Evolutionary conservation across 2,113 vertebrate genomes (phyloP), one percentile per base, ranked within the genome.

Genomic region (Epinephelus fuscoguttatus): DNA sequence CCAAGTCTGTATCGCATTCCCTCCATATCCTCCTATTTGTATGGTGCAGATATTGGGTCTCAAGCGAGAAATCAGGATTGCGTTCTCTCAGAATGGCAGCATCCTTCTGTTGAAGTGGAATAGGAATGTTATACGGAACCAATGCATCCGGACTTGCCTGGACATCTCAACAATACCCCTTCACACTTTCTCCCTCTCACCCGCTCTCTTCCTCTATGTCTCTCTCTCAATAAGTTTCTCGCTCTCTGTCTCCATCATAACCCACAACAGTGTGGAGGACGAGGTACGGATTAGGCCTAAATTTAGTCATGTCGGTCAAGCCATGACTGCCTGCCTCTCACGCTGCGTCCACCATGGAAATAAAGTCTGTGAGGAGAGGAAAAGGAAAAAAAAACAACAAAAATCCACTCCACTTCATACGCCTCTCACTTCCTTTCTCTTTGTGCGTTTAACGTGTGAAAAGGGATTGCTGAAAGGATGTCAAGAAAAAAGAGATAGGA

Each of bases 111-210:
- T 70, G 80, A 88, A 88, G 83, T 92, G 92, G 88, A 93, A 95
- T 95, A 93, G 93, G 92, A 92, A 92, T 71, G 88, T 94, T 94
- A 95, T 92, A 94, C 50, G 94, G 94, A 95, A 94, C 95, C 93
- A 92, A 95, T 94, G 94, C 92, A 93, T 94, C 94, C 47, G 11
- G 90, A 89, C 91, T 88, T 60, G 88, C 88, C 84, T 81, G 90
- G 91, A 93, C 90, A 81, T 83, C 87, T 88, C 85, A 80, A 90
- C 92, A 94, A 93, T 90, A 82, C 74, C 81, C 78, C 77, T 76
- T 89, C 85, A 82, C 87, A 86, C 86, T 90, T 79, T 84, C 72
- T 69, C 84, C 63, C 80, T 81, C 72, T 72, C 85, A 71, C 80
- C 25, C 25, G 68, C 67, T 74, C 70, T 55, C 5, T 66, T 30